These are phyloP conservation scores for Cariama cristata DNA, from an alignment of 2,113 vertebrate species.

Conservation along the genomic window DNA sequence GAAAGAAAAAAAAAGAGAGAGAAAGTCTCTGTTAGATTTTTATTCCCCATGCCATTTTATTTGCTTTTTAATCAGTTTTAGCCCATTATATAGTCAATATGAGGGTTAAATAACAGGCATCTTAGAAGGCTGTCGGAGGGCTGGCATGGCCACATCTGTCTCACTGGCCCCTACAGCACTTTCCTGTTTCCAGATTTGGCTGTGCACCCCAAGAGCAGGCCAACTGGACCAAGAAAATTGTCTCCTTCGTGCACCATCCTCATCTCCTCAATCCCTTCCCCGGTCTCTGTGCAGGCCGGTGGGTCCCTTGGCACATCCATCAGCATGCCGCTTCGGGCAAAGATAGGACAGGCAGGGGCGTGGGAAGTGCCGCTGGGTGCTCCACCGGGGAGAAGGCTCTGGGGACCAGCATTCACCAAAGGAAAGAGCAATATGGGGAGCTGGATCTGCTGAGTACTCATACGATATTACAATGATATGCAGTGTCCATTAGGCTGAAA, in stretches of 20 bases:
- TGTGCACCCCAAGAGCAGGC: neutral
- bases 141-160: neutral
- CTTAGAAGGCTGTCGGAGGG: neutral
- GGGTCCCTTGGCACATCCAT: neutral
- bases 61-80: neutral
- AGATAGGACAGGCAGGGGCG: neutral
- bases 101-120: neutral
- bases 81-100: neutral
- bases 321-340: neutral
- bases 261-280: neutral
- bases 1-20: neutral
- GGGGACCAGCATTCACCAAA: neutral
- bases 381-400: neutral
- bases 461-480: neutral
- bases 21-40: neutral
- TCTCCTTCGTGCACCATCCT: neutral
- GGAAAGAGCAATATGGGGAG: rapidly evolving
- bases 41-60: neutral
- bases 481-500: neutral
- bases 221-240: neutral
- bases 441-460: neutral
- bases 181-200: neutral
- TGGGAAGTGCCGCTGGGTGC: neutral
- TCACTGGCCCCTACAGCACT: neutral
- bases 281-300: neutral